Conservation (phyloP, 92 coral and sea anemone species). For the Phymanthus crucifer region DNA sequence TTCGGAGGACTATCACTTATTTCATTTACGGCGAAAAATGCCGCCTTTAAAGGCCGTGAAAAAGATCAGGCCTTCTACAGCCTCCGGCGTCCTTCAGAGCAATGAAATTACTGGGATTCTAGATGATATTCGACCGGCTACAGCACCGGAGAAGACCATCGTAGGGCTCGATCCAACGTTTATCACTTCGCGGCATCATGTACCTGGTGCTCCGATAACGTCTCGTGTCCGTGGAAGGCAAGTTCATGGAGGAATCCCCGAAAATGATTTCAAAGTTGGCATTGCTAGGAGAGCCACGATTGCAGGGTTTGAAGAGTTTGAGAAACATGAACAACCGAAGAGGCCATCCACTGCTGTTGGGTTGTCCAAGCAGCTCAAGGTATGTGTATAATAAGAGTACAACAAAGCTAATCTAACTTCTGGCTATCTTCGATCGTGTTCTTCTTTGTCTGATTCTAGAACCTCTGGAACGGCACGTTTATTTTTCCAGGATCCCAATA, state of each 20-base stretch:
- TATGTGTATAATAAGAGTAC: conserved; percentile 14
- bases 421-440: neutral
- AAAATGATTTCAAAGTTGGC: conserved; percentile 75
- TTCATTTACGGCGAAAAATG: conserved; percentile 68
- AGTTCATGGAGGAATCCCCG: conserved; percentile 97
- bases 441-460: neutral
- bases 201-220: conserved; percentile 87
- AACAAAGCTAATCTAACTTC: too few relatives aligned
- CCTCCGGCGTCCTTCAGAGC: conserved; percentile 92
- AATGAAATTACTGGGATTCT: conserved; percentile 77
- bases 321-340: conserved; percentile 78
- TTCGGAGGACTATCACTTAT: conserved; percentile 36
- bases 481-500: neutral
- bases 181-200: conserved; percentile 97
- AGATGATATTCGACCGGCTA: conserved; percentile 87
- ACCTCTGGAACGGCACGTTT: neutral
- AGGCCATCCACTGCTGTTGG: conserved; percentile 93
- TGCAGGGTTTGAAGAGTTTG: conserved; percentile 82
- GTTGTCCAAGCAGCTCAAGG: conserved; percentile 77
- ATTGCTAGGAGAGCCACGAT: conserved; percentile 94
- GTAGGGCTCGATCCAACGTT: conserved; percentile 97
- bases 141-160: conserved; percentile 88
- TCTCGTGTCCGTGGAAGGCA: conserved; percentile 87
- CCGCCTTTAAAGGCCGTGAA: conserved; percentile 74
- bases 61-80: conserved; percentile 89